Percentiles rank a stretch among this genome's conserved stretches.
Conservation (phyloP, 2,888 invertebrate species). For the Adineta ricciae region DNA sequence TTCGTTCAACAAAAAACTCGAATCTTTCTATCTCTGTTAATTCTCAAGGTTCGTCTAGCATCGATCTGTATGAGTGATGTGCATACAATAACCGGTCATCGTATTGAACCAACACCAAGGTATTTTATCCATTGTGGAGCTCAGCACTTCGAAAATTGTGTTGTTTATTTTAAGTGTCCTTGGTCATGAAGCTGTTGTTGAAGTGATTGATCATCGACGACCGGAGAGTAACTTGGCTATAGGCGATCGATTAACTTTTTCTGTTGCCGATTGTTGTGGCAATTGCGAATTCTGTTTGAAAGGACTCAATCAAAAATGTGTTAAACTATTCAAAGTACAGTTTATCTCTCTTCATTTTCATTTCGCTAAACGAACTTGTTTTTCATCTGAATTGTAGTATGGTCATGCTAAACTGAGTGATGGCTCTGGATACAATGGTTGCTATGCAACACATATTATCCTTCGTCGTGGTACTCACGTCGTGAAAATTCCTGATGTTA, state of each 20-base stretch:
- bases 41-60: conserved; percentile 36
- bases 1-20: neutral
- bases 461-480: conserved; percentile 37
- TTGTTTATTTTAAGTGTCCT: conserved; percentile 35
- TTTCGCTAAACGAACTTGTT: neutral
- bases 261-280: conserved; percentile 35
- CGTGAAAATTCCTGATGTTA: conserved; percentile 36
- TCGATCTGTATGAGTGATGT: conserved; percentile 38
- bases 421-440: conserved; percentile 37
- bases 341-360: neutral
- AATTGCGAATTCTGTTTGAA: conserved; percentile 35
- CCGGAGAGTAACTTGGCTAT: conserved; percentile 23
- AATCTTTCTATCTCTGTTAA: neutral
- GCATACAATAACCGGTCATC: conserved; percentile 37
- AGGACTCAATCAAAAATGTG: conserved; percentile 36
- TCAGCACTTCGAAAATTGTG: neutral
- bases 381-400: conserved; percentile 35
- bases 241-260: conserved; percentile 37
- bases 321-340: conserved; percentile 34
- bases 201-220: conserved; percentile 35
- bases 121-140: conserved; percentile 28
- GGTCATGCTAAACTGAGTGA: conserved; percentile 36
- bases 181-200: conserved; percentile 38
- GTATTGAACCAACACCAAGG: conserved; percentile 38
- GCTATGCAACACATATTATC: conserved; percentile 38